These are phyloP conservation scores for Pteropus rufus DNA, from an alignment of 2,797 vertebrate genomes.

Conservation along the genomic window DNA sequence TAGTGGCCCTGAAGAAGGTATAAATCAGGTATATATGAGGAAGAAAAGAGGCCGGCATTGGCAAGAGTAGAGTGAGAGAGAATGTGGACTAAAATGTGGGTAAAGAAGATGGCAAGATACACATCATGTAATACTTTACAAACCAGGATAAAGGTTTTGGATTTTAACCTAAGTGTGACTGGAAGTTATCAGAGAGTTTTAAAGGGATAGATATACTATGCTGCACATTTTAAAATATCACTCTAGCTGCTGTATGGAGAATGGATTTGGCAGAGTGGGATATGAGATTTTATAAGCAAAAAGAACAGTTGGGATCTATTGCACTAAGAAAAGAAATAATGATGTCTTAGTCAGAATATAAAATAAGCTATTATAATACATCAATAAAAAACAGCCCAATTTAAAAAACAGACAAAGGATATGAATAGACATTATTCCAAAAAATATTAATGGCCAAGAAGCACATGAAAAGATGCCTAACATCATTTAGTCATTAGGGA, in stretches of 20 bases:
- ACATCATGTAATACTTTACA: neutral
- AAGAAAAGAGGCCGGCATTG: neutral
- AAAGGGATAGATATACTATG: too few species aligned
- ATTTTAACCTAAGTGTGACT: neutral
- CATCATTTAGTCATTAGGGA: neutral
- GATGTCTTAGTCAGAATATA: neutral
- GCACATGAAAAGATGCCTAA: neutral
- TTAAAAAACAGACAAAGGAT: neutral
- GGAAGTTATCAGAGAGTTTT: neutral
- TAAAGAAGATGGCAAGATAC: neutral
- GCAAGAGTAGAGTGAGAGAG: neutral
- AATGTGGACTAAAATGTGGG: neutral
- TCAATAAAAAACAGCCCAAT: neutral
- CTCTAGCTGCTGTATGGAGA: neutral
- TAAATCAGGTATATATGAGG: neutral
- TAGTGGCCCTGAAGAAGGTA: neutral
- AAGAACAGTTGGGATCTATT: neutral
- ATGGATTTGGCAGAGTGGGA: neutral
- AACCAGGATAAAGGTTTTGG: neutral
- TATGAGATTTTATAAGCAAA: neutral
- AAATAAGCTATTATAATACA: neutral
- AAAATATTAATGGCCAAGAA: neutral
- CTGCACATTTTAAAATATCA: too few species aligned
- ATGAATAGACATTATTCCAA: neutral
- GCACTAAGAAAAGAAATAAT: neutral